phyloP scores from a whole-genome alignment of 2,797 vertebrate species.

The Macropus fuliginosus region DNA sequence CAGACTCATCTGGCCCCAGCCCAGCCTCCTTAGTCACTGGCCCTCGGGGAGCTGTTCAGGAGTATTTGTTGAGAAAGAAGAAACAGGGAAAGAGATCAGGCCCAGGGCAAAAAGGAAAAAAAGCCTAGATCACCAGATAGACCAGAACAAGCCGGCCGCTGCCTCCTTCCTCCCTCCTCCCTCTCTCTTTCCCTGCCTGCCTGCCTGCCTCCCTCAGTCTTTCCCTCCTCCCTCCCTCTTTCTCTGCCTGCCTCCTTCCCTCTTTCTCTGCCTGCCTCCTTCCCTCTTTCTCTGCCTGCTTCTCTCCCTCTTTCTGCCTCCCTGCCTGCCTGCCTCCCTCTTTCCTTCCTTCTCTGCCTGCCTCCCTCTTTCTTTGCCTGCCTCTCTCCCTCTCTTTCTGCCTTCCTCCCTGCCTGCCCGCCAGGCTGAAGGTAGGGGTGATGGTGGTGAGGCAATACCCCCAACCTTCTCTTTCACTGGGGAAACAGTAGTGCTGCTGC shows the following conservation, averaged over 20 bases:
- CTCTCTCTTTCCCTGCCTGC: slow-evolving; percentile 68
- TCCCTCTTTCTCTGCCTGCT: background rate
- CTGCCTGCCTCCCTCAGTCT: too few relatives aligned
- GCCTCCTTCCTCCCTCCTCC: background rate
- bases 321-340: too few relatives aligned
- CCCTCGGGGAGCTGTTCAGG: background rate
- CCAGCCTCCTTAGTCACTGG: background rate
- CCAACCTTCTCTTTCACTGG: too few relatives aligned
- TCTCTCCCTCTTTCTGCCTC: background rate
- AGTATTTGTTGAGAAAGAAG: too few relatives aligned
- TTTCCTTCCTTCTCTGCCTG: background rate
- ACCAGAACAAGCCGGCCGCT: too few relatives aligned
- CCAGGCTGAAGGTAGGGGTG: too few relatives aligned
- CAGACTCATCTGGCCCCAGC: background rate
- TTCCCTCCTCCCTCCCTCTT: too few relatives aligned
- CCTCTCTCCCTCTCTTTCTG: too few relatives aligned
- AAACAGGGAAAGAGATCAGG: background rate
- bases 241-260: background rate
- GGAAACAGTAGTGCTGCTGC: too few relatives aligned
- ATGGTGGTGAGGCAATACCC: too few relatives aligned
- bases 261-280: accelerated
- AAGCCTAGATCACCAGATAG: background rate
- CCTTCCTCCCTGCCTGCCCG: too few relatives aligned
- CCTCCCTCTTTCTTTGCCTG: background rate
- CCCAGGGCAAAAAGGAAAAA: background rate